Evolutionary conservation across 2,888 invertebrate genomes (phyloP).

Genomic region (Bugula neritina): DNA sequence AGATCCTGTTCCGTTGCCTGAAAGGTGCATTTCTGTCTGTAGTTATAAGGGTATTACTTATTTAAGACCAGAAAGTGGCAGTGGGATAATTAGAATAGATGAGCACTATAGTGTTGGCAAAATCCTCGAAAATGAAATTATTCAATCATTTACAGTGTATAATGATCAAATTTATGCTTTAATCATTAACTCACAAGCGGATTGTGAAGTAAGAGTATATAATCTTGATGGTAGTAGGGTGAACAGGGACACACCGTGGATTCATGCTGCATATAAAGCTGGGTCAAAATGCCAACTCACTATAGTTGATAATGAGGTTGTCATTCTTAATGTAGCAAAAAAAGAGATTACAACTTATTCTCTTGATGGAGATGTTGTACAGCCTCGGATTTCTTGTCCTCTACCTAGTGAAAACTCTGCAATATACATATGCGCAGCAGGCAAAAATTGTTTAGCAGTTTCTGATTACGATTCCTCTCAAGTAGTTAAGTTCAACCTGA

Average conservation of each 20-base stretch:
- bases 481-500: constrained; percentile 1
- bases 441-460: neutral
- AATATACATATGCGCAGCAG: neutral
- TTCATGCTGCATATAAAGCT: neutral
- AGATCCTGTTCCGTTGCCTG: too few species aligned
- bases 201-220: neutral
- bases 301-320: neutral
- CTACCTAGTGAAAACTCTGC: too few species aligned
- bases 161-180: neutral
- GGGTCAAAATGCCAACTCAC: neutral
- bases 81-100: neutral
- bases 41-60: neutral
- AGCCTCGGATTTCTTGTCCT: constrained; percentile 6
- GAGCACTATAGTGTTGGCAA: neutral
- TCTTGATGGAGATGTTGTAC: neutral
- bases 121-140: neutral
- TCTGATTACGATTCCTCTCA: constrained; percentile 16
- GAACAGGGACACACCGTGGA: neutral
- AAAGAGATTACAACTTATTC: neutral
- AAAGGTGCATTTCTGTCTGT: neutral
- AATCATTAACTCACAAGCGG: neutral
- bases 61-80: neutral
- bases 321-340: neutral
- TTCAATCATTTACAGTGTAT: neutral
- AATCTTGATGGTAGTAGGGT: neutral